These are phyloP conservation scores for Trichonephila clavipes DNA, from an alignment of 1,140 invertebrate species.

Conservation along the genomic window DNA sequence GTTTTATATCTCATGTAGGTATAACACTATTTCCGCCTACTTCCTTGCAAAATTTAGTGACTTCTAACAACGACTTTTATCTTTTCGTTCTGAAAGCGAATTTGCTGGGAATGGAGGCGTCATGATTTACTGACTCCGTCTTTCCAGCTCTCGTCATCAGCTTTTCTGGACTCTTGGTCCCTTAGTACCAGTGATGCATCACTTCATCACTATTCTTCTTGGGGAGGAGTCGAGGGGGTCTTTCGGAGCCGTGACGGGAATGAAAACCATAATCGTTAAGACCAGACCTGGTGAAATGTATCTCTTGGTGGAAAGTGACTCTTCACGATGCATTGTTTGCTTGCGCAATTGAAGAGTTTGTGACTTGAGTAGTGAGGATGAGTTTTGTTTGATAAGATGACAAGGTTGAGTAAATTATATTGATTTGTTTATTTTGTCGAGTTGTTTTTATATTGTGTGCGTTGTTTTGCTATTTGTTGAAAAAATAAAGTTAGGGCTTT, in stretches of 20 bases:
- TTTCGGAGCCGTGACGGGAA: conserved; percentile 18
- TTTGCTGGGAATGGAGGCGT: not conserved
- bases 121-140: conserved; percentile 24
- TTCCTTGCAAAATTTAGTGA: not conserved
- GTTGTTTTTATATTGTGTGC: too few species aligned
- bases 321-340: not conserved
- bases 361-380: not conserved
- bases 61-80: not conserved
- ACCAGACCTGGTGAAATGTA: not conserved
- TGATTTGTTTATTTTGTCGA: too few species aligned
- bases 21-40: not conserved
- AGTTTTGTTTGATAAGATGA: not conserved
- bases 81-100: not conserved
- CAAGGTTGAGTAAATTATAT: too few species aligned
- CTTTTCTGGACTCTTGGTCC: conserved; percentile 26
- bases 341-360: not conserved
- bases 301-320: not conserved
- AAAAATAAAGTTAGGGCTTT: too few species aligned
- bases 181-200: conserved; percentile 38
- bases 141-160: not conserved
- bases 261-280: conserved; percentile 8
- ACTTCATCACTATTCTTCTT: conserved; percentile 3
- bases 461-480: too few species aligned
- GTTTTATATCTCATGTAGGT: not conserved
- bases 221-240: not conserved